A percentile compares a stretch with the other conserved stretches of the same genome.
These are phyloP conservation scores for Plecturocebus donacophilus DNA, from an alignment of 2,113 vertebrate genomes.

Conservation along the genomic window DNA sequence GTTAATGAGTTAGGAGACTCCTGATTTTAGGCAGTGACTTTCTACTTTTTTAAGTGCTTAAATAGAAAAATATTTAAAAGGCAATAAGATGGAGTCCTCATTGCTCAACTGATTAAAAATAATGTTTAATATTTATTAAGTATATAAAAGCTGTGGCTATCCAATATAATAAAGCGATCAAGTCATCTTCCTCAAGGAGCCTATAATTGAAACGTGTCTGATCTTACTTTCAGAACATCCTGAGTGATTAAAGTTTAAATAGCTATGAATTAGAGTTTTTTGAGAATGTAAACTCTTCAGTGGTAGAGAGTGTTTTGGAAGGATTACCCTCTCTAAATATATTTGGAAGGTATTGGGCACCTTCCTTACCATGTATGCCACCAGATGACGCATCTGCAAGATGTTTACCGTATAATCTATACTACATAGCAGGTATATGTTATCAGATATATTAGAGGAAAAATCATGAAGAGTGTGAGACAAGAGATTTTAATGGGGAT, in stretches of 20 bases:
- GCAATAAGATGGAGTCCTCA: background rate
- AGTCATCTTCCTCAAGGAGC: background rate
- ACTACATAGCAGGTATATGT: background rate
- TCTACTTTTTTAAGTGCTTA: background rate
- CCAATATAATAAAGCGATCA: background rate
- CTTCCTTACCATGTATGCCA: background rate
- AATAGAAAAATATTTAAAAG: background rate
- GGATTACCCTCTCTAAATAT: background rate
- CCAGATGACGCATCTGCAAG: background rate
- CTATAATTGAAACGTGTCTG: background rate
- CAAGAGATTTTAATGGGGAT: background rate
- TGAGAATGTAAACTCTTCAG: background rate
- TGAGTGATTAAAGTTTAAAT: background rate
- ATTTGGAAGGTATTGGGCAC: background rate
- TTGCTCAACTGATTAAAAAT: constrained; percentile 3
- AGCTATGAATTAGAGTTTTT: background rate
- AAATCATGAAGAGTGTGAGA: background rate
- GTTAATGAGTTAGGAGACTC: background rate
- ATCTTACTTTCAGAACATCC: background rate
- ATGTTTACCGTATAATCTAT: background rate
- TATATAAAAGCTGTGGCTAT: background rate
- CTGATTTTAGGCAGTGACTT: background rate
- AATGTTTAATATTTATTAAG: background rate
- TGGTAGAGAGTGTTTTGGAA: background rate
- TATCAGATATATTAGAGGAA: background rate